phyloP scores from a whole-genome alignment of 2,888 invertebrate genomes.

The Spodoptera exigua region DNA sequence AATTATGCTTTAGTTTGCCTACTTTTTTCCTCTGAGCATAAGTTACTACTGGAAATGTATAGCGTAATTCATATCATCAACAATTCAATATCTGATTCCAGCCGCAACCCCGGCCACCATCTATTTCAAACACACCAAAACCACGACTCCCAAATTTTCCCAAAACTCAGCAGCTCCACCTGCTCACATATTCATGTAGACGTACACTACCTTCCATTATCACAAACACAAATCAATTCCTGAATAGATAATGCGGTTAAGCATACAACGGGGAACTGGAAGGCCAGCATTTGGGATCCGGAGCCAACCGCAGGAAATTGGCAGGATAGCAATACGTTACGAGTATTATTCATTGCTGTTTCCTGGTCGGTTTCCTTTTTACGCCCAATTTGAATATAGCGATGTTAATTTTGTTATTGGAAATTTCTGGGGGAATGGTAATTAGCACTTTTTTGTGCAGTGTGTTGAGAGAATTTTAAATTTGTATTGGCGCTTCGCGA shows the following conservation, averaged over 20 bases:
- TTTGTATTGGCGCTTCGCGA: slow-evolving; percentile 20
- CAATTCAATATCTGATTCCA: background rate
- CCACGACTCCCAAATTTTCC: slow-evolving; percentile 17
- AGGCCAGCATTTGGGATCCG: slow-evolving; percentile 56
- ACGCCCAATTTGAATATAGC: slow-evolving; percentile 53
- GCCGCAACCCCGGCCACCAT: slow-evolving; percentile 3
- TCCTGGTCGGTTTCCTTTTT: slow-evolving; percentile 60
- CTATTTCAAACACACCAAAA: slow-evolving; percentile 7
- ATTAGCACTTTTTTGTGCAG: slow-evolving; percentile 22
- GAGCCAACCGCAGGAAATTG: slow-evolving; percentile 65
- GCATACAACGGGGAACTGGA: slow-evolving; percentile 55
- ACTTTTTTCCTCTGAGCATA: background rate
- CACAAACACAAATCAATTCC: slow-evolving; percentile 59
- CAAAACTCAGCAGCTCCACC: slow-evolving; percentile 19
- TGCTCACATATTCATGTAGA: slow-evolving; percentile 47
- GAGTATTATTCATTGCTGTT: slow-evolving; percentile 66
- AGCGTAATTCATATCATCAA: background rate
- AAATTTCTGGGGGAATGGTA: slow-evolving; percentile 27
- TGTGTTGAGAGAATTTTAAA: slow-evolving; percentile 31
- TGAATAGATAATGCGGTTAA: slow-evolving; percentile 66
- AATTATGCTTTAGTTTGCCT: background rate
- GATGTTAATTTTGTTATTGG: slow-evolving; percentile 57
- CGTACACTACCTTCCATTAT: slow-evolving; percentile 52
- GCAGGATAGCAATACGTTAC: slow-evolving; percentile 67
- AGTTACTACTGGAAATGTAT: background rate